Percentiles rank a stretch among this genome's conserved stretches.
Conservation (phyloP, 23 tunicate species). For the Styela clava region DNA sequence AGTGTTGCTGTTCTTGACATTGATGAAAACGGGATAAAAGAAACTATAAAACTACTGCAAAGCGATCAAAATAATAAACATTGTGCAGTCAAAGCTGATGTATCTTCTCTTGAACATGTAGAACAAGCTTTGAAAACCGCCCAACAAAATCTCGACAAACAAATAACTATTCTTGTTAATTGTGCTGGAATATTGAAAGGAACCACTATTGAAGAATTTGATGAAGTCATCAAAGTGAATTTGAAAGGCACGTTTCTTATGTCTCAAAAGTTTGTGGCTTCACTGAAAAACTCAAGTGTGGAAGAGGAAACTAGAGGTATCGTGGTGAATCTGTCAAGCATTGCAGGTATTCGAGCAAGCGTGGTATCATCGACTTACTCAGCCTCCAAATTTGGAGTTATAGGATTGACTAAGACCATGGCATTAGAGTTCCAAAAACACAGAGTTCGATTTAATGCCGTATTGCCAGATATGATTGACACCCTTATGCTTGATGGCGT, state of each 20-base stretch:
- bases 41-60: neutral
- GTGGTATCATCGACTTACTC: conserved; percentile 33
- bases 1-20: conserved; percentile 54
- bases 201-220: conserved; percentile 8
- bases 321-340: conserved; percentile 65
- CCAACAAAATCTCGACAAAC: conserved; percentile 1
- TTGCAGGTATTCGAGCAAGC: conserved; percentile 28
- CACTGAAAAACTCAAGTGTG: neutral
- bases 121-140: conserved; percentile 15
- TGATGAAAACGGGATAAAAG: conserved; percentile 18
- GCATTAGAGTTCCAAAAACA: conserved; percentile 44
- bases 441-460: conserved; percentile 60
- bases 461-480: conserved; percentile 48
- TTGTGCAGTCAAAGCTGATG: conserved; percentile 27
- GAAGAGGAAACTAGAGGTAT: neutral
- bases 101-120: conserved; percentile 21
- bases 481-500: conserved; percentile 33
- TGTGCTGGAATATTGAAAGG: conserved; percentile 36
- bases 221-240: conserved; percentile 15
- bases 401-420: conserved; percentile 70
- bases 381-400: conserved; percentile 72
- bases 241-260: conserved; percentile 41
- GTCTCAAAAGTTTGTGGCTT: conserved; percentile 39
- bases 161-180: conserved; percentile 31
- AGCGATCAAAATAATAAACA: neutral